Evolutionary conservation across 2,113 vertebrate species (phyloP).

Genomic region (Hydrochoerus hydrochaeris): DNA sequence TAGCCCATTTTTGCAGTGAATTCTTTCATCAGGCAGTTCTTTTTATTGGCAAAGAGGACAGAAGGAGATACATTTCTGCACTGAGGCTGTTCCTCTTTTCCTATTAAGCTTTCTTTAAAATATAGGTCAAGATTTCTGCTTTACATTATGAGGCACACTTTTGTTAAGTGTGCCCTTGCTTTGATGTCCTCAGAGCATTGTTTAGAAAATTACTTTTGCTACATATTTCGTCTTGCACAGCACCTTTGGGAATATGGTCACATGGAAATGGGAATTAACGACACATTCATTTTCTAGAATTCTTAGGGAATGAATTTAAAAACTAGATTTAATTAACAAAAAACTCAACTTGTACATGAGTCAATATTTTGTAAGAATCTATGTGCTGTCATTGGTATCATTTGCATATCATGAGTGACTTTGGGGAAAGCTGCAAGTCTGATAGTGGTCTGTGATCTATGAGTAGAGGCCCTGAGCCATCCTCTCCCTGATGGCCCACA

Average conservation of each 20-base stretch:
- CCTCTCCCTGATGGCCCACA: neutral
- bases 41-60: neutral
- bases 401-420: neutral
- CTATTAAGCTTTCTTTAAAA: conserved; percentile 62
- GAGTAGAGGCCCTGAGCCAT: neutral
- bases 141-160: conserved; percentile 49
- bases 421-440: neutral
- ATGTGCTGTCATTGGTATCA: neutral
- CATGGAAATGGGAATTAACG: conserved; percentile 53
- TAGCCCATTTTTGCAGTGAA: neutral
- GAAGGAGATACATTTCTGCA: neutral
- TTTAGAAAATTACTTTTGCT: conserved; percentile 73
- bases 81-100: neutral
- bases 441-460: neutral
- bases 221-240: conserved; percentile 43
- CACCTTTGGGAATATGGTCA: conserved; percentile 34
- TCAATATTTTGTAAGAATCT: neutral
- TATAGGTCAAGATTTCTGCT: conserved; percentile 54
- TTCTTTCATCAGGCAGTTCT: neutral
- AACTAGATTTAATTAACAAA: conserved; percentile 61
- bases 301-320: conserved; percentile 47
- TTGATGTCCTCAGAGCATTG: conserved; percentile 52
- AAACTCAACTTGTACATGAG: neutral
- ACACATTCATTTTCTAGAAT: conserved; percentile 48
- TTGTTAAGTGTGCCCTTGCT: conserved; percentile 51